Base-by-base conservation (phyloP, 2,888 invertebrate species). In the Podabrus alpinus region DNA sequence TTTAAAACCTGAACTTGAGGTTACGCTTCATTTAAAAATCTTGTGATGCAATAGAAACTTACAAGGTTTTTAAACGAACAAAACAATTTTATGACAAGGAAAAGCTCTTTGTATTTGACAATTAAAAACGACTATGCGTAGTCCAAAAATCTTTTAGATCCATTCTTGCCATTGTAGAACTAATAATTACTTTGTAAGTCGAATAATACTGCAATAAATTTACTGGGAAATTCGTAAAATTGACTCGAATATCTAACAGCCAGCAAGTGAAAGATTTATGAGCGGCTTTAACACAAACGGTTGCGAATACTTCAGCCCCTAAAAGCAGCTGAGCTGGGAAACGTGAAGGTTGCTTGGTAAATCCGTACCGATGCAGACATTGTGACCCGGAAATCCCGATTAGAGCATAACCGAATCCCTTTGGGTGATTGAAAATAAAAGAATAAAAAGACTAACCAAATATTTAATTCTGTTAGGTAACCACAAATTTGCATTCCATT, bases 131-230 rank as follows among this genome's bases (percentile, higher is more conserved):
- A 11, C 19, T 15, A 11, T 7, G 25, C 67, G 68, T 62, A 24
- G n/a, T 21, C 60, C 71, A 25, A 60, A 67, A 67, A 21, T 24
- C 60, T 24, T 59, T 11, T 9, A 21, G 17, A 59, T 59, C 66
- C 66, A 66, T 67, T 59, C 66, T 45, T 64, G 17, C 24, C 15
- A 68, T 72, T 72, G 72, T 72, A 29, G 68, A 68, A 68, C 45
- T 68, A 68, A 72, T 72, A 68, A 72, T 72, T 72, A 72, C 72
- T 60, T 68, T 72, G 68, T 68, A 68, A 67, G 15, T 61, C 19
- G 60, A 73, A 78, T 74, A 76, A 76, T 74, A 72, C 45, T 64
- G 74, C 71, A 69, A 75, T 78, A 78, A 78, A 78, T 78, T 76
- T 72, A 72, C 62, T 66, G 69, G 67, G 68, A 69, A 71, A 73